phyloP scores from a whole-genome alignment of 2,113 vertebrate species.

The Grammomys surdaster region DNA sequence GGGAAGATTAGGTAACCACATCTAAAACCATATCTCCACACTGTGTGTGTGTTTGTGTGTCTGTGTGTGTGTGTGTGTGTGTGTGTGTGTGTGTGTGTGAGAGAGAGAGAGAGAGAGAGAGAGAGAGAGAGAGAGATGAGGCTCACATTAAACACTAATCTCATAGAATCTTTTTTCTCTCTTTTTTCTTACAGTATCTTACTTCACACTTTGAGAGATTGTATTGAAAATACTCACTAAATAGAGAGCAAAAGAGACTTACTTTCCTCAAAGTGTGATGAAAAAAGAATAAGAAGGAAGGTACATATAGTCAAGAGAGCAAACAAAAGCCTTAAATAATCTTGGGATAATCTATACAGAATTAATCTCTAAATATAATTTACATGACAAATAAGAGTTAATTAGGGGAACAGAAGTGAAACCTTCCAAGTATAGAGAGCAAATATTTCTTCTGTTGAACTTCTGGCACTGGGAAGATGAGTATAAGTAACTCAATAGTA shows the following conservation, averaged over 20 bases:
- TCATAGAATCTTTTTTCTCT: neutral
- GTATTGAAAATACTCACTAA: neutral
- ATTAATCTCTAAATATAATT: neutral
- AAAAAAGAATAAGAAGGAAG: neutral
- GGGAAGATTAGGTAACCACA: neutral
- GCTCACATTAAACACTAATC: too few species aligned
- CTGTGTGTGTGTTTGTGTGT: too few species aligned
- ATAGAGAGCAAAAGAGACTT: neutral
- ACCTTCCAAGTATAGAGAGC: neutral
- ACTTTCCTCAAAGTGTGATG: neutral
- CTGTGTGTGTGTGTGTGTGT: too few species aligned
- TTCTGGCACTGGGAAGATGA: neutral
- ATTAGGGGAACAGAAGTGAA: neutral
- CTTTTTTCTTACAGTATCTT: neutral
- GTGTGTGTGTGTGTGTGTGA: too few species aligned
- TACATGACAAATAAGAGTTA: neutral
- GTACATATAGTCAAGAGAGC: neutral
- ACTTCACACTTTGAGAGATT: neutral
- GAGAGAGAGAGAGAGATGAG: too few species aligned
- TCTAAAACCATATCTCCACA: neutral
- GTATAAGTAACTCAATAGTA: neutral
- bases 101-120: too few species aligned
- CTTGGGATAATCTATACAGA: neutral
- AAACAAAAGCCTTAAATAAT: neutral
- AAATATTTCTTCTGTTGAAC: neutral